A percentile compares a stretch with the other conserved stretches of the same genome.
Conservation (phyloP, 2,888 invertebrate genomes). For the Dendrolimus houi region DNA sequence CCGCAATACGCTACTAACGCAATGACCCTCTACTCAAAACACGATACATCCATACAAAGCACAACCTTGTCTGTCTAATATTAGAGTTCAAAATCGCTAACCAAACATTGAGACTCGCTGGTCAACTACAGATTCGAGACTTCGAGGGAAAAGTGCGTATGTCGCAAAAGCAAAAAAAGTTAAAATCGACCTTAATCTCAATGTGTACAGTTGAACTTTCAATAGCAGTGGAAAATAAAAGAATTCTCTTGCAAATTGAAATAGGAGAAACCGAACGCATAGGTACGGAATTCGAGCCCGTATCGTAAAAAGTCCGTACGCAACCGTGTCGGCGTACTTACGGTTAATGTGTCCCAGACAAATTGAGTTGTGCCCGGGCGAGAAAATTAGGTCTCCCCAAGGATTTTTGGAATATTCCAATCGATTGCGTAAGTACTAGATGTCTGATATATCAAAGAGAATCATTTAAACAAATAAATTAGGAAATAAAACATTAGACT, state of each 20-base stretch:
- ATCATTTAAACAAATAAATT: no score
- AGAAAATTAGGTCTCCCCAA: constrained; percentile 63
- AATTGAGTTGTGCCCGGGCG: constrained; percentile 68
- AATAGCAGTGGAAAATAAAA: constrained; percentile 15
- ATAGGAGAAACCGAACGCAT: constrained; percentile 46
- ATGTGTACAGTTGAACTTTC: no score
- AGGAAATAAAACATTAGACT: no score
- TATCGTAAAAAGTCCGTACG: constrained; percentile 64
- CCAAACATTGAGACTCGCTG: constrained; percentile 17
- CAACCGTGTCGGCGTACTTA: constrained; percentile 66
- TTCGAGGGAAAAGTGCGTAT: constrained; percentile 30
- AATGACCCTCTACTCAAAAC: constrained; percentile 51
- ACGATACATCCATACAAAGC: constrained; percentile 19
- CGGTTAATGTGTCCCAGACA: constrained; percentile 68
- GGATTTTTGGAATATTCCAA: constrained; percentile 19
- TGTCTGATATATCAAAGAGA: background rate
- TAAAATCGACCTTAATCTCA: constrained; percentile 22
- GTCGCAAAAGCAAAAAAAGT: constrained; percentile 10
- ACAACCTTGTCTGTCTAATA: constrained; percentile 14
- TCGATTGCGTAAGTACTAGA: constrained; percentile 7
- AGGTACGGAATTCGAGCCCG: constrained; percentile 42
- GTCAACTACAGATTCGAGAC: constrained; percentile 62
- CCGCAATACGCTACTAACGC: constrained; percentile 65
- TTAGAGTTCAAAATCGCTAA: constrained; percentile 16
- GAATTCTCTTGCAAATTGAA: constrained; percentile 64